Evolutionary conservation across 2,888 invertebrate species (phyloP).

Genomic region (Xestia rhomboidea): DNA sequence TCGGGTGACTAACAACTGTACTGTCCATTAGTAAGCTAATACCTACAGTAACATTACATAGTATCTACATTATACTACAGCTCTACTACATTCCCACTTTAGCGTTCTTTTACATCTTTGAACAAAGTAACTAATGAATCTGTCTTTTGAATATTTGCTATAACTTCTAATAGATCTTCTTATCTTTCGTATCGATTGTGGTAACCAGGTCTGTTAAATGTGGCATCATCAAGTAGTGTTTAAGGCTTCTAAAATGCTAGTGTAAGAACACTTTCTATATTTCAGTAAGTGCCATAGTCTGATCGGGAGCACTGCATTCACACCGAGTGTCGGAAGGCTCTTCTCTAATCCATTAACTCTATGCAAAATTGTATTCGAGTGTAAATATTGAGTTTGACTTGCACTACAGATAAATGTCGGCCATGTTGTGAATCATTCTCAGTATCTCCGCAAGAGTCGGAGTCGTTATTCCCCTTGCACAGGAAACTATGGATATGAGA

Average conservation of each 20-base stretch:
- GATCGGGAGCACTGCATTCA: background rate
- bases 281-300: background rate
- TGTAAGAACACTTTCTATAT: background rate
- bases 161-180: slow-evolving; percentile 3
- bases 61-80: slow-evolving; percentile 6
- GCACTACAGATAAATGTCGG: slow-evolving; percentile 54
- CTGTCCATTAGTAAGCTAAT: slow-evolving; percentile 46
- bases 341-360: slow-evolving; percentile 14
- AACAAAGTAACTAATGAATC: background rate
- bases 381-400: slow-evolving; percentile 45
- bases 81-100: background rate
- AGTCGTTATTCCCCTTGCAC: slow-evolving; percentile 69
- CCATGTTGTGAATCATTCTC: slow-evolving; percentile 67
- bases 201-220: background rate
- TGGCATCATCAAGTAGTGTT: background rate
- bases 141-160: background rate
- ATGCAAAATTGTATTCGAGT: slow-evolving; percentile 34
- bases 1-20: slow-evolving; percentile 48
- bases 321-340: background rate
- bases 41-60: slow-evolving; percentile 28
- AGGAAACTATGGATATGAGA: slow-evolving; percentile 66
- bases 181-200: background rate
- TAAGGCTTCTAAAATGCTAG: background rate
- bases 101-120: background rate
- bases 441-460: slow-evolving; percentile 61